phyloP scores from a whole-genome alignment of 2,797 vertebrate genomes.

The Nasua narica region DNA sequence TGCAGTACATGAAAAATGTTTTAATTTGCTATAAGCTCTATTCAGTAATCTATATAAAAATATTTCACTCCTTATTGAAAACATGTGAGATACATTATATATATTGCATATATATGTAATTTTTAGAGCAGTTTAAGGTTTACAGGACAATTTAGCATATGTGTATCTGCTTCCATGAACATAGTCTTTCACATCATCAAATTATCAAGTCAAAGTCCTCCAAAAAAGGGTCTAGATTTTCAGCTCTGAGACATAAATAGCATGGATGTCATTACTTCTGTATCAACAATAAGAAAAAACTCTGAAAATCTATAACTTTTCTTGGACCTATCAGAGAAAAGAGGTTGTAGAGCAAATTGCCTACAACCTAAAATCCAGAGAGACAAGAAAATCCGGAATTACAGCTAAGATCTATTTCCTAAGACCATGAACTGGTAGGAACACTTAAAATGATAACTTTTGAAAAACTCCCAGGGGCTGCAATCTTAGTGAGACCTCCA shows the following conservation, averaged over 20 bases:
- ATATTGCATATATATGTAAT: background rate
- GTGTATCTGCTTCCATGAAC: background rate
- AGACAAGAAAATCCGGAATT: background rate
- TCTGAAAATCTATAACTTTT: background rate
- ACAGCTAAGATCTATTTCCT: background rate
- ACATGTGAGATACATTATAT: background rate
- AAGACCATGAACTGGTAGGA: background rate
- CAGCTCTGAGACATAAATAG: background rate
- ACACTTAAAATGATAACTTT: background rate
- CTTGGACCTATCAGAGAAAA: background rate
- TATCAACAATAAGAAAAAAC: background rate
- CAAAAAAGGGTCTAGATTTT: background rate
- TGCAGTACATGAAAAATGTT: background rate
- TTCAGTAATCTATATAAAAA: background rate
- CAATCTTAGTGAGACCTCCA: background rate
- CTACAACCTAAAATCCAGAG: background rate
- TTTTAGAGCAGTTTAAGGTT: background rate
- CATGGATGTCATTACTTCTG: background rate
- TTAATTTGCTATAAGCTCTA: constrained; percentile 7
- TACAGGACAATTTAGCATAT: background rate
- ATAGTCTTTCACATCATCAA: background rate
- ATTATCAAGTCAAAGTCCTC: background rate
- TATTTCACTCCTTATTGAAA: background rate
- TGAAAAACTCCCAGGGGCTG: background rate
- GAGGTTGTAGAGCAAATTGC: background rate